Percentiles rank a stretch among this genome's conserved stretches.
Conservation (phyloP, 2,113 vertebrate species). For the Cyanoramphus novaezelandiae region DNA sequence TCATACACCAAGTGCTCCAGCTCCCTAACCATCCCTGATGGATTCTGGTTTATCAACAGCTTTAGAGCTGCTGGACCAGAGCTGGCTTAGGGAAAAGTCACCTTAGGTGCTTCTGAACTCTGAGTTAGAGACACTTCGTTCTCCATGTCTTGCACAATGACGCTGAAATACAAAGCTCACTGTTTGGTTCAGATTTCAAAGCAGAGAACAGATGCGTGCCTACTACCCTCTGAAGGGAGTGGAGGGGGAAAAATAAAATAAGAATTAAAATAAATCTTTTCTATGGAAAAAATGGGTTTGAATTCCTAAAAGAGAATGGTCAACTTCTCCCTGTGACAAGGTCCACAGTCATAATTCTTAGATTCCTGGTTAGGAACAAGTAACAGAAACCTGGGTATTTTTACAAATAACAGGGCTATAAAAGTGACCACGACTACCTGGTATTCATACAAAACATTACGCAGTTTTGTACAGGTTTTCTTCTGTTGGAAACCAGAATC, state of each 20-base stretch:
- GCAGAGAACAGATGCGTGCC: neutral
- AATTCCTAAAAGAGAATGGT: neutral
- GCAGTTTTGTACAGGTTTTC: neutral
- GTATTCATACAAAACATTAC: neutral
- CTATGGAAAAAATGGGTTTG: neutral
- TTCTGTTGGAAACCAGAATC: neutral
- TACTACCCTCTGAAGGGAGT: neutral
- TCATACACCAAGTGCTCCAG: neutral
- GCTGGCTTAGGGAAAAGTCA: neutral
- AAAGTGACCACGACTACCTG: neutral
- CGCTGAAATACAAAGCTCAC: neutral
- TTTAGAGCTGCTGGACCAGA: neutral
- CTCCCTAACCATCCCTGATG: too few species aligned
- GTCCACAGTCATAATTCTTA: neutral
- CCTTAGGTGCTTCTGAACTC: neutral
- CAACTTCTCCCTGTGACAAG: neutral
- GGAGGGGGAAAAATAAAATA: neutral
- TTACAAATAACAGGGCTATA: neutral
- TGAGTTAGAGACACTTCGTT: neutral
- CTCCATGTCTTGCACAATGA: accelerated
- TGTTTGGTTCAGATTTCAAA: neutral
- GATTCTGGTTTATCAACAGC: neutral
- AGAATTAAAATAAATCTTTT: neutral
- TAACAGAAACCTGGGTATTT: neutral
- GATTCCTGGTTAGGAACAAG: neutral